Base-by-base conservation (phyloP, 1,140 invertebrate genomes). In the Branchinecta lindahli region DNA sequence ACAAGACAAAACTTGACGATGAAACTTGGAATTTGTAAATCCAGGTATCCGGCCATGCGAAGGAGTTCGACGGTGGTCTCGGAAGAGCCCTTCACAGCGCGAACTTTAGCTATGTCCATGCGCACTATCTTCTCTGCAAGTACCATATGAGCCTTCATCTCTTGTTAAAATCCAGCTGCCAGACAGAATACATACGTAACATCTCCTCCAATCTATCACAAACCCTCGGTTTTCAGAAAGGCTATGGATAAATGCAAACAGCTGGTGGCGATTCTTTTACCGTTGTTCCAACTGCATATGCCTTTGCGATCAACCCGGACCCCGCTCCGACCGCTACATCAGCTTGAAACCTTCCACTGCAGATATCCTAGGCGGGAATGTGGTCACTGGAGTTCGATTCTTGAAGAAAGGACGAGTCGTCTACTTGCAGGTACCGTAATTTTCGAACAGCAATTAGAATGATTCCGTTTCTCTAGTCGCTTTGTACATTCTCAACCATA, bases 281-380 rank as follows among this genome's bases (percentile, higher is more conserved):
- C 91, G 93, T 77, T 94, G 91, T 79, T 90, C 89, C 21, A 93
- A 92, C 76, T 94, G 91, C 77, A 85, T 93, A 75, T 94, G 91
- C 75, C 81, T 89, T 44, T 94, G 91, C 77, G 91, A 93, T 76
- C 90, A 92, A 76, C 80, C 84, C 70, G 84, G 84, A 44, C 69
- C 80, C 0, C 81, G 80, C 69, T 88, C 88, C 7, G 87, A 92
- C 76, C 83, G 91, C 72, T 90, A 87, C 77, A 87, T 93, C 77
- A 92, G 88, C 78, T 80, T 93, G 70, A 79, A 83, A 69, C 81
- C 85, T 66, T 82, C 83, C 0, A 75, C 82, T 6, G 82, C 89
- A 5, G 83, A 92, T 75, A 77, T 85, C 15, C 75, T 78, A 7
- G 79, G 84, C n/a, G 91, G 92, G 77, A 91, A 84, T 77, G 85